Base-by-base conservation (phyloP, 2,797 vertebrate genomes). In the Hipposideros larvatus region DNA sequence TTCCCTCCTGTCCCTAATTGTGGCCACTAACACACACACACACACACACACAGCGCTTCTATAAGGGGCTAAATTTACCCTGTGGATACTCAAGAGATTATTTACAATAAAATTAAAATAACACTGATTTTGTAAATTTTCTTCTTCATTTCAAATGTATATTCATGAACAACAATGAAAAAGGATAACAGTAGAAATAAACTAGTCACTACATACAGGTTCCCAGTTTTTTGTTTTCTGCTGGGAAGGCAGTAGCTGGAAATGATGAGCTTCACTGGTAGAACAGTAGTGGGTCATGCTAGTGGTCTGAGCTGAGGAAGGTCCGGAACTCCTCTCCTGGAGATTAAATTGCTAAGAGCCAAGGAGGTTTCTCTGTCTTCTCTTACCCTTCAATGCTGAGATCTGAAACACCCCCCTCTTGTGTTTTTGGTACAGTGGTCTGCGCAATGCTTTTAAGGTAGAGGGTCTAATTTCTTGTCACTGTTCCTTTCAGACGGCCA, bases 401-500 rank as follows among this genome's bases (percentile, higher is more conserved):
- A 63, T 80, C 16, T 43, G 65, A 71, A 43, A 34, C 16, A 22
- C 48, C 75, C 68, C 26, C 24, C 37, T 43, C 0, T 14, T 66
- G 22, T 41, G 16, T 75, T 95, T 88, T 70, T 3, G 2, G 18
- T 34, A 4, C 11, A 34, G 14, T 66, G 34, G 15, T 83, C 53
- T 82, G 14, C 86, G 61, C 68, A 16, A 0, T 15, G 19, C 70
- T 77, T 43, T 82, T 21, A 63, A 28, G 6, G 15, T 15, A 7
- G 22, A 93, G 28, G 71, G 21, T 19, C 75, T 70, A 70, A 66
- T 85, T 95, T 87, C 18, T 55, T 82, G 28, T 92, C 57, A 2
- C 92, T 96, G 86, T 41, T 98, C 92, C 78, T 93, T 82, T 83
- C 97, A 99, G 99, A 99, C 99, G 83, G 99, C 99, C 96, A 99